These are phyloP conservation scores for Rhagoletis pomonella DNA, from an alignment of 1,140 invertebrate species.

Conservation along the genomic window DNA sequence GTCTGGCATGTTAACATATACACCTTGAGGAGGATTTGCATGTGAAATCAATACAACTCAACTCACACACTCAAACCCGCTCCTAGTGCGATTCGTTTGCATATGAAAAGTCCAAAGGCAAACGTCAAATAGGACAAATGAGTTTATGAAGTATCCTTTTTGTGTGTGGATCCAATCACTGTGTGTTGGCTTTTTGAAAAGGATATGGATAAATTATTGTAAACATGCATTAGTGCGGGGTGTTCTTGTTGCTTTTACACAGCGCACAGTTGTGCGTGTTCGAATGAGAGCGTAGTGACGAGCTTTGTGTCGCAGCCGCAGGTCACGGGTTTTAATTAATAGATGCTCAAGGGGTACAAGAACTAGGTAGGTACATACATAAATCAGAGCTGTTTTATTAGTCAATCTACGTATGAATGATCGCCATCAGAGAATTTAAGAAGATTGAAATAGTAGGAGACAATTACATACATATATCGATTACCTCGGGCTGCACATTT, in stretches of 20 bases:
- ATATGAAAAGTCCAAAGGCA: conserved; percentile 3
- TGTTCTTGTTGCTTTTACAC: conserved; percentile 5
- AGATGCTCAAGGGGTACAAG: conserved; percentile 35
- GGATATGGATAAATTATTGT: conserved; percentile 54
- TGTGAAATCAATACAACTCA: neutral
- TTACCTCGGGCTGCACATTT: too few species aligned
- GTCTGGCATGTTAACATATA: conserved; percentile 49
- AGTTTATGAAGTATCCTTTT: conserved; percentile 26
- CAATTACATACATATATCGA: too few species aligned
- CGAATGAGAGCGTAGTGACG: neutral
- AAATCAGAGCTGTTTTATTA: neutral
- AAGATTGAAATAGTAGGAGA: too few species aligned
- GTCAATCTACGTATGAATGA: neutral
- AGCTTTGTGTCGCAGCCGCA: neutral
- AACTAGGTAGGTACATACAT: neutral
- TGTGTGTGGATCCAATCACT: neutral
- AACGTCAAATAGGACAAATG: conserved; percentile 51
- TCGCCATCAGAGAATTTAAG: neutral
- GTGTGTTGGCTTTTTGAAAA: conserved; percentile 41
- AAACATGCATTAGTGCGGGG: conserved; percentile 29
- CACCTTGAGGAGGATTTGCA: conserved; percentile 52
- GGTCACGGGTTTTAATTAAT: conserved; percentile 46
- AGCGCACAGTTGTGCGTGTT: neutral
- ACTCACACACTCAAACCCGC: neutral
- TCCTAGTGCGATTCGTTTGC: neutral